phyloP scores from a whole-genome alignment of 2,888 invertebrate species.

The Patella ulyssiponensis region DNA sequence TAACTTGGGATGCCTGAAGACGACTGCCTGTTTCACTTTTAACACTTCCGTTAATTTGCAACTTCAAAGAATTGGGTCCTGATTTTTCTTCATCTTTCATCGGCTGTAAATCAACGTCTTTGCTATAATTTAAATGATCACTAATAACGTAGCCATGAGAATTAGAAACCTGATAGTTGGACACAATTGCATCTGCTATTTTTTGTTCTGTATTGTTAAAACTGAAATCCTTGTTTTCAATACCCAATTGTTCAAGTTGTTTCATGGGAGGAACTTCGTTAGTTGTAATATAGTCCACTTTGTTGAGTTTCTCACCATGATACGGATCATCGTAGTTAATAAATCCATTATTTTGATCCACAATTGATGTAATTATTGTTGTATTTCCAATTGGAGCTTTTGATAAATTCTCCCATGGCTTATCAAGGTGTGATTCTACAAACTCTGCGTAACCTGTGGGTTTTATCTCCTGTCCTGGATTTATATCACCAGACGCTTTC shows the following conservation, averaged over 20 bases:
- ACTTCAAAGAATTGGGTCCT: background rate
- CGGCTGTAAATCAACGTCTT: background rate
- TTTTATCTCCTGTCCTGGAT: conserved; percentile 51
- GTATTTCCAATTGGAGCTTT: conserved; percentile 20
- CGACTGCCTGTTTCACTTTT: conserved; percentile 24
- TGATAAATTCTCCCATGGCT: conserved; percentile 43
- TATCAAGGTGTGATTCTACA: conserved; percentile 45
- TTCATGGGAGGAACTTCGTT: conserved; percentile 7
- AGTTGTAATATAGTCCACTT: conserved; percentile 1
- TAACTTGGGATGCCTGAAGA: conserved; percentile 39
- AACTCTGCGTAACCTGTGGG: conserved; percentile 55
- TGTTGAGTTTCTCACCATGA: conserved; percentile 3
- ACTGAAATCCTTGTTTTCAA: background rate
- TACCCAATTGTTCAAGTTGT: background rate
- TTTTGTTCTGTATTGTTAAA: background rate
- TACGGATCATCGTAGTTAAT: conserved; percentile 36
- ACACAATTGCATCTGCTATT: background rate
- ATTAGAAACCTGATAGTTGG: background rate
- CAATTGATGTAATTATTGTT: background rate
- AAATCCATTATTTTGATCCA: background rate
- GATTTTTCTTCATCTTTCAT: background rate
- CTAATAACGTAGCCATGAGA: background rate
- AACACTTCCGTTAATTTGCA: conserved; percentile 11
- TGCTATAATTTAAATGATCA: background rate
- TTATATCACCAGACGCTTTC: conserved; percentile 45